Base-by-base conservation (phyloP, 1,140 invertebrate genomes). In the Drosophila auraria region DNA sequence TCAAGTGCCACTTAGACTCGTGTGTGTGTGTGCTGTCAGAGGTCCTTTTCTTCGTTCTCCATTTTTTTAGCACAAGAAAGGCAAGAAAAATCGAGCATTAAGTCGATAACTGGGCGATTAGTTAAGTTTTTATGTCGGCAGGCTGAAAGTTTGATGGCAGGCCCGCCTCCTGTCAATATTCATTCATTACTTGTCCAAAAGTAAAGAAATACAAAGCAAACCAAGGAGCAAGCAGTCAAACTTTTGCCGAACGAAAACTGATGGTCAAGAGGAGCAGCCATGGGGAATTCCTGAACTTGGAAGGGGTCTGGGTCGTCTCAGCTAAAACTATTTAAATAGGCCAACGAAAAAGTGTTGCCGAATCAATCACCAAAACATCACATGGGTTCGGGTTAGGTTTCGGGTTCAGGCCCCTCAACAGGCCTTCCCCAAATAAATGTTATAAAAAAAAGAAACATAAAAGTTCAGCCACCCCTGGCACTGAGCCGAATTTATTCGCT, bases 71-170 rank as follows among this genome's bases (percentile, higher is more conserved):
- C 45, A 69, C 79, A 57, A 64, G 50, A 72, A 45, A 56, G 66
- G 77, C 66, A 78, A 59, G 54, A 64, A 72, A 81, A 87, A 87
- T 74, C 68, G 47, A 83, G 77, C 83, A 89, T 89, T 89, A 87
- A 89, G 84, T 87, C 84, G 81, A 81, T 87, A 87, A 87, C 83
- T 78, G 81, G 80, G 84, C 83, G 83, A 87, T 87, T 87, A 87
- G 83, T 87, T 80, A 84, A 83, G 83, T 80, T 89, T 77, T 83
- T 78, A 81, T 89, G 83, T 89, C 69, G 69, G 83, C 78, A 89
- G 84, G 62, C 78, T 65, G 69, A 47, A 63, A 59, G 58, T 60
- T 59, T 54, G 57, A 74, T 64, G 57, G 42, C 49, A 65, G 77
- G 51, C 51, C 73, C 82, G 33, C 68, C 69, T 56, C 72, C 83